These are phyloP conservation scores for Stenchaetothrips biformis DNA, from an alignment of 2,888 invertebrate genomes.

Conservation along the genomic window DNA sequence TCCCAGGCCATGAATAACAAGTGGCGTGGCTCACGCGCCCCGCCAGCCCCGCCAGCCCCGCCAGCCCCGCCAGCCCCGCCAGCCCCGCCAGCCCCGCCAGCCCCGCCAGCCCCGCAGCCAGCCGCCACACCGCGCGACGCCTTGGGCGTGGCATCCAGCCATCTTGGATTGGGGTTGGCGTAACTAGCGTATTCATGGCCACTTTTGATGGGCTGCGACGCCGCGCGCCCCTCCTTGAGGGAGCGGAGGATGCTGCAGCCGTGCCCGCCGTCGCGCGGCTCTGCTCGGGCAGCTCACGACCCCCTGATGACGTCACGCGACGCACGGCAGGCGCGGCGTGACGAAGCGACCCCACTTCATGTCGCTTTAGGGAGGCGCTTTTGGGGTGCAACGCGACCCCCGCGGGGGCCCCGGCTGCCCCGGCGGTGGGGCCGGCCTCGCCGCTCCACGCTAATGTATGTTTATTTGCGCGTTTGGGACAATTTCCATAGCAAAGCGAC, in stretches of 20 bases:
- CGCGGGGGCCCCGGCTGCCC: not conserved
- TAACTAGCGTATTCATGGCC: constrained; percentile 24
- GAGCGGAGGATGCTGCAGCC: not conserved
- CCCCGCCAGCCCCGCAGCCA: too few relatives aligned
- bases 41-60: too few relatives aligned
- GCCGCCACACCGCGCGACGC: too few relatives aligned
- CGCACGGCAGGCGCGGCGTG: not conserved
- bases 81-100: too few relatives aligned
- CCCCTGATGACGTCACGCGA: too few relatives aligned
- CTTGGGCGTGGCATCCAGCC: not conserved
- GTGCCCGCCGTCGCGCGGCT: not conserved
- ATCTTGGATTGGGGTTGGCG: constrained; percentile 10
- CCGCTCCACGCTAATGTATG: not conserved
- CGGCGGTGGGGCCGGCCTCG: too few relatives aligned
- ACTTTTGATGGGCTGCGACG: constrained; percentile 18
- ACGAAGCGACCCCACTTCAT: not conserved
- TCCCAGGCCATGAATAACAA: constrained; percentile 24
- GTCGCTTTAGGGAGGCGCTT: not conserved
- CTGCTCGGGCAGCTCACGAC: too few relatives aligned
- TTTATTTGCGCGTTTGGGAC: constrained; percentile 1
- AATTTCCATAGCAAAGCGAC: constrained; percentile 5
- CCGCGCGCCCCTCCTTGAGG: not conserved
- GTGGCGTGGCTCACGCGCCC: not conserved
- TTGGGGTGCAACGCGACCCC: not conserved
- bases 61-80: too few relatives aligned